These are phyloP conservation scores for Pterocles burchelli DNA, from an alignment of 2,113 vertebrate species.

Conservation along the genomic window DNA sequence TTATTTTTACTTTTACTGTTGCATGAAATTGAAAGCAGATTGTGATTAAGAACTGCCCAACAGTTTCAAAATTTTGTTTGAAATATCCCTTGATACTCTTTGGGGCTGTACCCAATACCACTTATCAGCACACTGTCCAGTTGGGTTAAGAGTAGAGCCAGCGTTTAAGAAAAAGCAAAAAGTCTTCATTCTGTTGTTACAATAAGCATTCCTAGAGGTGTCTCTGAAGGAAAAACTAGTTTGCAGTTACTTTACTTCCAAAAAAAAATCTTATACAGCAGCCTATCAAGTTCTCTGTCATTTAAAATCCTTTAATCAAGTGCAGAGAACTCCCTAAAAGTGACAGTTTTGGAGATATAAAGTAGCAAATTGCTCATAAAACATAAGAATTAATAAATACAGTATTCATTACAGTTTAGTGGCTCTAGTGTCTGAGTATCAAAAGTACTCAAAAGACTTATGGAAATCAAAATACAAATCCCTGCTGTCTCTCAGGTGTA, in stretches of 20 bases:
- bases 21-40: constrained; percentile 9
- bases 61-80: neutral
- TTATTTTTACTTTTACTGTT: constrained; percentile 45
- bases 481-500: neutral
- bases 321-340: neutral
- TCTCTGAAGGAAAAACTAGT: neutral
- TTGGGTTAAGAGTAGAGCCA: neutral
- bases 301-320: neutral
- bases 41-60: neutral
- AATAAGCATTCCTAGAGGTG: neutral
- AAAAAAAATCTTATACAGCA: neutral
- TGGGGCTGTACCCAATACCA: neutral
- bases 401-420: neutral
- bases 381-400: neutral
- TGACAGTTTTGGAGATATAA: neutral
- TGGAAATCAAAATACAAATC: neutral
- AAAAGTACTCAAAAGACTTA: neutral
- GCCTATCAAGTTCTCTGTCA: neutral
- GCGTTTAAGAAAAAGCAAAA: neutral
- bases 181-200: neutral
- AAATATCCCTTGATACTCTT: neutral
- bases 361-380: neutral
- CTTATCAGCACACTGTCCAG: neutral
- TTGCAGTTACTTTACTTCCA: neutral
- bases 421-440: neutral